Evolutionary conservation across 2,888 invertebrate genomes (phyloP).

Genomic region (Stenichneumon culpator): DNA sequence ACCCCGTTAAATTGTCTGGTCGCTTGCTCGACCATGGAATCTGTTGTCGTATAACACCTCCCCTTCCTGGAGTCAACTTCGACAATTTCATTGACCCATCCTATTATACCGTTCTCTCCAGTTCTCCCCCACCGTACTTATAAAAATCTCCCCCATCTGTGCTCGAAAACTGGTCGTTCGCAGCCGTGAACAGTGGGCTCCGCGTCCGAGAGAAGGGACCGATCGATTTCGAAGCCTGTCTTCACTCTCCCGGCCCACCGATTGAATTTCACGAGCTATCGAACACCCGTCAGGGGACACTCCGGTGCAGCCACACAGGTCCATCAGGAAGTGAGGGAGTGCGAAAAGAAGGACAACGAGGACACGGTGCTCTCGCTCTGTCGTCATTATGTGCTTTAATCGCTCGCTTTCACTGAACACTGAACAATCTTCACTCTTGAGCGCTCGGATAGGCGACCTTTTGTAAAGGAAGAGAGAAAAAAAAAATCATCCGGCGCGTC

Average conservation of each 20-base stretch:
- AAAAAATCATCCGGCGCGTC: constrained; percentile 39
- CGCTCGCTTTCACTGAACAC: constrained; percentile 59
- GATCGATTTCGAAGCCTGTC: constrained; percentile 14
- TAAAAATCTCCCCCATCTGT: constrained; percentile 24
- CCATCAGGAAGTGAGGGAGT: constrained; percentile 20
- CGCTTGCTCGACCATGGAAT: constrained; percentile 12
- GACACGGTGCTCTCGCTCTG: constrained; percentile 45
- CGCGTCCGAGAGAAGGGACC: neutral
- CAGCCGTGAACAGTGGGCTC: constrained; percentile 16
- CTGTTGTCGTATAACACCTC: neutral
- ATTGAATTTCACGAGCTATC: constrained; percentile 52
- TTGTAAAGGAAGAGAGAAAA: constrained; percentile 36
- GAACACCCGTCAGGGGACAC: constrained; percentile 34
- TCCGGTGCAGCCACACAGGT: neutral
- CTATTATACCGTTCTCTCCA: neutral
- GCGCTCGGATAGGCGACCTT: constrained; percentile 51
- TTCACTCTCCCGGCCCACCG: constrained; percentile 20
- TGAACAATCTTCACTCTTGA: constrained; percentile 59
- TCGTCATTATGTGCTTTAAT: constrained; percentile 58
- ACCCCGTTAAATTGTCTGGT: constrained; percentile 73
- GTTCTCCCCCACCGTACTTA: neutral
- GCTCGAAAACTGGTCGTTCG: constrained; percentile 10
- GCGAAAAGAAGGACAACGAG: constrained; percentile 39
- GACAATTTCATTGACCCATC: constrained; percentile 12
- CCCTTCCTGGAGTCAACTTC: neutral